These are phyloP conservation scores for Barnardius zonarius DNA, from an alignment of 2,113 vertebrate genomes.

Conservation along the genomic window DNA sequence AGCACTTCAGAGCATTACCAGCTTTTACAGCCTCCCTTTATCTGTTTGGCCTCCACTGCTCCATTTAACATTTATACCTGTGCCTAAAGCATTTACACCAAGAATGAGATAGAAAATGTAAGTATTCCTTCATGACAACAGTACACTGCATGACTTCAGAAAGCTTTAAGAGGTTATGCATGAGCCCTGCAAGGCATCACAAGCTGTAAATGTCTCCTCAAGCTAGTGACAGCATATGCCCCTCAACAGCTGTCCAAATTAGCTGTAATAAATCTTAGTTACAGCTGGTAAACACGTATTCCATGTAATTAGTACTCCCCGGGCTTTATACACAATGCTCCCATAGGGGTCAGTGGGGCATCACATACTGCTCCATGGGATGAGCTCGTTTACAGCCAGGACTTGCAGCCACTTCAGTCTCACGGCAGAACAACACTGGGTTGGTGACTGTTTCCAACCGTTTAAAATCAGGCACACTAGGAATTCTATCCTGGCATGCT, in stretches of 20 bases:
- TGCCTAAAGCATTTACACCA: not conserved
- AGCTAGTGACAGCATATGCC: not conserved
- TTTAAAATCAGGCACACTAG: not conserved
- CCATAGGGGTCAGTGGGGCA: not conserved
- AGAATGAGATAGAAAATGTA: not conserved
- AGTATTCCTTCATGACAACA: not conserved
- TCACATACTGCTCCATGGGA: fast-evolving
- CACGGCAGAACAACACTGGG: not conserved
- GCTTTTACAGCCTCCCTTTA: not conserved
- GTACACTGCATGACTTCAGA: not conserved
- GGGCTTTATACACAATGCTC: not conserved
- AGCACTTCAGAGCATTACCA: not conserved
- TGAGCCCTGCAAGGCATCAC: not conserved
- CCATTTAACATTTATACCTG: not conserved
- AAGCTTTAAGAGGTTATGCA: not conserved
- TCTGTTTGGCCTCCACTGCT: not conserved
- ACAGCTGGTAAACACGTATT: not conserved
- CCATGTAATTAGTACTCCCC: not conserved
- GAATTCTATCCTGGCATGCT: not conserved
- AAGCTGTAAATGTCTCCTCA: not conserved
- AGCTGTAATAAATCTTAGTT: not conserved
- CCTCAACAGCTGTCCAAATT: not conserved
- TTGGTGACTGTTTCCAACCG: not conserved
- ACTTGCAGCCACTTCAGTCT: not conserved
- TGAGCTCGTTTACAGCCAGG: not conserved